Evolutionary conservation across 2,888 invertebrate genomes (phyloP).

Genomic region (Teleiodes luculella): DNA sequence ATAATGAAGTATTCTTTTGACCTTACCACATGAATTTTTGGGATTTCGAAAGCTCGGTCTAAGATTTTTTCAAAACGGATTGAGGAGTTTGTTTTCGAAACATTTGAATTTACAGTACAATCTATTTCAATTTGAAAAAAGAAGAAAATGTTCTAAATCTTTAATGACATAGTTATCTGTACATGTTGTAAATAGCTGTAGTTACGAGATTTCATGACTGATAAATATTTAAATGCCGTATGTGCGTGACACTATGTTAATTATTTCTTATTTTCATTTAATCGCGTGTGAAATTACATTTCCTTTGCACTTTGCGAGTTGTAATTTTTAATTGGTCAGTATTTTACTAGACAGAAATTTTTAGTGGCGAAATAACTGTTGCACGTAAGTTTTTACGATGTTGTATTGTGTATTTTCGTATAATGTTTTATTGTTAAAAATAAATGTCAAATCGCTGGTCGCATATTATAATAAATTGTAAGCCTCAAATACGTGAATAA

Average conservation of each 20-base stretch:
- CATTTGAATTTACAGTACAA: no score
- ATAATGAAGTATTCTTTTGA: no score
- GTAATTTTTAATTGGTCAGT: background rate
- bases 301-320: background rate
- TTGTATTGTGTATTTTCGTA: background rate
- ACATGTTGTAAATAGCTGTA: background rate
- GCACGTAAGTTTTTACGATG: background rate
- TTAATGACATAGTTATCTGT: background rate
- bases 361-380: background rate
- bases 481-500: no score
- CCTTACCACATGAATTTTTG: no score
- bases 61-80: no score
- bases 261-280: conserved; percentile 1
- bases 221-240: background rate
- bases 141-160: no score
- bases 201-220: background rate
- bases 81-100: no score
- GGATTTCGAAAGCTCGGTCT: no score
- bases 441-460: no score
- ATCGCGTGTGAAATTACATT: background rate
- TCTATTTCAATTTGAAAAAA: no score
- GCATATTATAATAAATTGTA: no score
- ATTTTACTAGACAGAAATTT: background rate
- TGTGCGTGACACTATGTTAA: background rate
- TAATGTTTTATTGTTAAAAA: background rate